These are phyloP conservation scores for Magallana gigas DNA, from an alignment of 1,140 invertebrate genomes.

Conservation along the genomic window DNA sequence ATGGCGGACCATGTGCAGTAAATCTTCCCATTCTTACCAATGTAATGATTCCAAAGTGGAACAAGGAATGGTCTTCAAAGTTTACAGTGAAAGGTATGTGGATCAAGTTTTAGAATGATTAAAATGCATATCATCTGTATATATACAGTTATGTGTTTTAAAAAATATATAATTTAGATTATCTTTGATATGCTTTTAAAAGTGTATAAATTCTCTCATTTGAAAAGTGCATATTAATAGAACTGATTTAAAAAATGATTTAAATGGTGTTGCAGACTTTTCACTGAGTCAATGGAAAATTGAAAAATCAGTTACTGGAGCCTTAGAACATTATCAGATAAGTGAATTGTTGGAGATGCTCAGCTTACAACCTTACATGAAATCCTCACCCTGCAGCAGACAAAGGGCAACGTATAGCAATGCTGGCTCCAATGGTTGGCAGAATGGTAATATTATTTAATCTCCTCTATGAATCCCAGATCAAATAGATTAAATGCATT, in stretches of 20 bases:
- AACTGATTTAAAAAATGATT: too few relatives aligned
- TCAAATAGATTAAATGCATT: too few relatives aligned
- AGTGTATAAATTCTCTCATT: too few relatives aligned
- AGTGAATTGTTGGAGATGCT: constrained; percentile 26
- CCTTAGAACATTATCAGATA: constrained; percentile 1
- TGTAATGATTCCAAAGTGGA: constrained; percentile 32
- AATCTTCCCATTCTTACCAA: constrained; percentile 17
- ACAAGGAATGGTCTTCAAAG: constrained; percentile 30
- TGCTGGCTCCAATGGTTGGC: not conserved
- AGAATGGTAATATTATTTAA: not conserved
- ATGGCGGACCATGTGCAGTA: not conserved
- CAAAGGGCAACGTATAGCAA: not conserved
- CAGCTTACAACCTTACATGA: not conserved
- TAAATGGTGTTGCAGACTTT: not conserved
- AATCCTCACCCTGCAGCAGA: not conserved
- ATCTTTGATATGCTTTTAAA: too few relatives aligned
- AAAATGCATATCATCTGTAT: too few relatives aligned
- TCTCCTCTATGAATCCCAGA: too few relatives aligned
- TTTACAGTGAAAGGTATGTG: constrained; percentile 10
- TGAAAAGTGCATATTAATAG: too few relatives aligned
- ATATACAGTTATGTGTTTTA: too few relatives aligned
- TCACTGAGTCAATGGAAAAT: constrained; percentile 29
- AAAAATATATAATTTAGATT: too few relatives aligned
- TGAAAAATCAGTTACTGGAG: not conserved
- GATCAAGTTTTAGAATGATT: too few relatives aligned